A percentile compares a stretch with the other conserved stretches of the same genome.
Conservation (phyloP, 2,888 invertebrate species). For the Meghimatium bilineatum region DNA sequence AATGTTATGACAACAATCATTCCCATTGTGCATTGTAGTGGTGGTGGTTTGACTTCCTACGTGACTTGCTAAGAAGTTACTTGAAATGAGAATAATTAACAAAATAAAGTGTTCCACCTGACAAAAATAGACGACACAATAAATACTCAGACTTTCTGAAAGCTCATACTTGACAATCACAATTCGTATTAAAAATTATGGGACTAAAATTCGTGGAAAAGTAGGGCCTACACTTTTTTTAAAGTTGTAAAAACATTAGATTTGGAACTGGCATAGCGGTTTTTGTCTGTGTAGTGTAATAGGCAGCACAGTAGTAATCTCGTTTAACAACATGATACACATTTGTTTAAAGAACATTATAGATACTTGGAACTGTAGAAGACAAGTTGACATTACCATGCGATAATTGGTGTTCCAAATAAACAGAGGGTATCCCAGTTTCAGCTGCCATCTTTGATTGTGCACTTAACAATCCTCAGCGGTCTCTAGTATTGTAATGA, state of each 20-base stretch:
- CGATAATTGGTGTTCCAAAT: slow-evolving; percentile 57
- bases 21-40: no score
- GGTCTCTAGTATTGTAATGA: slow-evolving; percentile 66
- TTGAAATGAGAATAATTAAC: no score
- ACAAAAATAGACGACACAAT: no score
- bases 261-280: background rate
- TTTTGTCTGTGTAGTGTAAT: background rate
- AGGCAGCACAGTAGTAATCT: background rate
- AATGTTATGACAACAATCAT: no score
- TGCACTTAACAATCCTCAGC: slow-evolving; percentile 63
- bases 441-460: slow-evolving; percentile 72
- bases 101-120: no score
- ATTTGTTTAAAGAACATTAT: background rate
- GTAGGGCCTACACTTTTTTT: background rate
- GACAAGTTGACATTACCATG: slow-evolving; percentile 55
- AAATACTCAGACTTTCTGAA: no score
- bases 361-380: background rate
- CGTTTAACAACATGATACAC: background rate
- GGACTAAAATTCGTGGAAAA: background rate
- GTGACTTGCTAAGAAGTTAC: no score
- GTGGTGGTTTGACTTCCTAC: no score
- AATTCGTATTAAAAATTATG: background rate
- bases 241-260: background rate
- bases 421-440: slow-evolving; percentile 70
- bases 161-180: no score